Evolutionary conservation across 1,140 invertebrate species (phyloP), one percentile per base, ranked within the genome.

Genomic region (Drosophila parabipectinata): DNA sequence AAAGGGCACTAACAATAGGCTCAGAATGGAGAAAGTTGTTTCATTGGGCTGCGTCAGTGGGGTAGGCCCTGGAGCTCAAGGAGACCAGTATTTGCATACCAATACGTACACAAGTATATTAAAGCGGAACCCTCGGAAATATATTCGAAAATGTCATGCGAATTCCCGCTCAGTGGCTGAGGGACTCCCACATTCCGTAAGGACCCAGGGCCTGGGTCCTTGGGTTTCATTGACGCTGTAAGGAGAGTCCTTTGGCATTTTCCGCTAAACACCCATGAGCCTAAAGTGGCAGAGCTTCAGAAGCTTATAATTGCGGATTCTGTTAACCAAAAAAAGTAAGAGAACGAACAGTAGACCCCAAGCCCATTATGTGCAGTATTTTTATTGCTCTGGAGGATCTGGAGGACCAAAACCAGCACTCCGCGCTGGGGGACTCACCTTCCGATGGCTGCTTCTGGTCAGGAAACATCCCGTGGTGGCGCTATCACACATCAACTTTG

Each of bases 381-480:
- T 45, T 18, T 18, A 45, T 45, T 45, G 41, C 45, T 52, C 24
- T 8, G 58, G 48, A 53, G 32, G 26, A 32, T 28, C 39, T 9
- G 3, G 7, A 10, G 10, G 15, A 53, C 71, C 75, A 41, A 74
- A 66, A 44, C 24, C 57, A 10, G 41, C 30, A 50, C 55, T 48
- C 77, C n/a, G 5, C 55, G 30, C 50, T 34, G 30, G 50, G 50
- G 18, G 44, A 90, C 92, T 94, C 93, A 95, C 94, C 94, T 95
- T 94, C 60, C 90, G 90, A 69, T 74, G 81, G 71, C 84, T 92
- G 87, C 76, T 89, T 85, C 93, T 93, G 72, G 93, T 94, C 91
- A 94, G 94, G 92, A 95, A 95, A 92, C 94, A 95, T 90, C 94
- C 94, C 79, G 94, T 94, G 85, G 93, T 94, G 92, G 93, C 94